Evolutionary conservation across 2,797 vertebrate genomes (phyloP), one percentile per base, ranked within the genome.

Genomic region (Sebastes cheni): DNA sequence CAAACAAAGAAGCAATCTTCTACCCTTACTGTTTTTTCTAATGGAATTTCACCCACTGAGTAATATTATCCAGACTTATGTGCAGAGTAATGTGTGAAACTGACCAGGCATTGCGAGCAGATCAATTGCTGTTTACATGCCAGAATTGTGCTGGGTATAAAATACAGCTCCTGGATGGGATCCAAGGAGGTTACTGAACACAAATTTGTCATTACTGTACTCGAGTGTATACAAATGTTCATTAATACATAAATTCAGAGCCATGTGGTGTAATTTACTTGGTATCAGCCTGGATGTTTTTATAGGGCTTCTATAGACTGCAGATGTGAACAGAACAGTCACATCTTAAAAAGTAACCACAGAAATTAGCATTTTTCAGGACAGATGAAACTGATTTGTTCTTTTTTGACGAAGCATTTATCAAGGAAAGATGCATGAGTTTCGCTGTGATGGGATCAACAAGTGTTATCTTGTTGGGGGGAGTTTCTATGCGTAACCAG

Each of bases 81-180:
- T 86, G 46, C 72, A 80, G 55, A 60, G 62, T 76, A 86, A 85
- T 81, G 80, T 87, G 88, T 85, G 68, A 91, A 91, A 72, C 61
- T 82, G 83, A 84, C 77, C 66, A 77, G 60, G 55, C 70, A 67
- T 82, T 73, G 68, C 61, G 4, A 68, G 20, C 12, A 67, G 81
- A 89, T 90, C 75, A 78, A 69, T 89, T 79, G 50, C 71, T 84
- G 85, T 82, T 88, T 75, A 76, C 61, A 68, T 77, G 85, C 83
- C 83, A 85, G 70, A 83, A 88, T 68, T 81, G 69, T 75, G 71
- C 39, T 32, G 36, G 16, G 67, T 42, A 65, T 86, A 81, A 84
- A 90, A 88, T 77, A 52, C 67, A 69, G 78, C 34, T 50, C 60
- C 84, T 90, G 86, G 80, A 79, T 25, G 1, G 8, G 5, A 86